Conservation (phyloP, 2,888 invertebrate genomes). For the Ptychoptera contaminata region DNA sequence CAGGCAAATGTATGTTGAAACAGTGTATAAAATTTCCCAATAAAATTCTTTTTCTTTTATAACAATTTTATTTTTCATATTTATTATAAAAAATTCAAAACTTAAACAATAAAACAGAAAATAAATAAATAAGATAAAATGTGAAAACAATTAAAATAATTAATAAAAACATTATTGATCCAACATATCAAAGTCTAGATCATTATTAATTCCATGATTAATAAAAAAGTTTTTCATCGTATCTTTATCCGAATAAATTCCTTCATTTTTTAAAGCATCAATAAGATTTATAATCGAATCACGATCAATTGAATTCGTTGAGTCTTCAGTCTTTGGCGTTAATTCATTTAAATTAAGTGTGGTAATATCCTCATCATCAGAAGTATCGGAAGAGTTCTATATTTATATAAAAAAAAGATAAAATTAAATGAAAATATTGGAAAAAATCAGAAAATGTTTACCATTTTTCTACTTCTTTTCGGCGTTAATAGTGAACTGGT, state of each 20-base stretch:
- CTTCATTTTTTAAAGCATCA: slow-evolving; percentile 1
- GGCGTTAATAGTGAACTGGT: slow-evolving; percentile 6
- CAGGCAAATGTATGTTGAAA: too few relatives aligned
- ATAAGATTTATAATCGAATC: neutral
- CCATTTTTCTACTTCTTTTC: slow-evolving; percentile 3
- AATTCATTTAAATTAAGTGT: neutral
- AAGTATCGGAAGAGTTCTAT: neutral
- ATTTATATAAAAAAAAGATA: neutral
- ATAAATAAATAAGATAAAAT: too few relatives aligned
- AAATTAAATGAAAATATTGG: neutral
- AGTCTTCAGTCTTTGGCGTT: neutral
- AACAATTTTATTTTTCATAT: too few relatives aligned
- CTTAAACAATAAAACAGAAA: too few relatives aligned
- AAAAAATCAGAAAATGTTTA: neutral
- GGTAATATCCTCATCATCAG: neutral
- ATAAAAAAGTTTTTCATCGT: slow-evolving; percentile 2
- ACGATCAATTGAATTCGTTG: neutral
- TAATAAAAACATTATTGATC: too few relatives aligned
- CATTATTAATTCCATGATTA: slow-evolving; percentile 3
- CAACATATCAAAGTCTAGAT: too few relatives aligned
- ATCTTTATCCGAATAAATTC: neutral
- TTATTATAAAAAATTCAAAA: too few relatives aligned
- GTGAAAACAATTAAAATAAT: too few relatives aligned
- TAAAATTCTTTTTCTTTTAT: too few relatives aligned
- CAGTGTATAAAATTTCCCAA: too few relatives aligned